Evolutionary conservation across 2,113 vertebrate genomes (phyloP), one percentile per base, ranked within the genome.

Genomic region (Rhagologus leucostigma): DNA sequence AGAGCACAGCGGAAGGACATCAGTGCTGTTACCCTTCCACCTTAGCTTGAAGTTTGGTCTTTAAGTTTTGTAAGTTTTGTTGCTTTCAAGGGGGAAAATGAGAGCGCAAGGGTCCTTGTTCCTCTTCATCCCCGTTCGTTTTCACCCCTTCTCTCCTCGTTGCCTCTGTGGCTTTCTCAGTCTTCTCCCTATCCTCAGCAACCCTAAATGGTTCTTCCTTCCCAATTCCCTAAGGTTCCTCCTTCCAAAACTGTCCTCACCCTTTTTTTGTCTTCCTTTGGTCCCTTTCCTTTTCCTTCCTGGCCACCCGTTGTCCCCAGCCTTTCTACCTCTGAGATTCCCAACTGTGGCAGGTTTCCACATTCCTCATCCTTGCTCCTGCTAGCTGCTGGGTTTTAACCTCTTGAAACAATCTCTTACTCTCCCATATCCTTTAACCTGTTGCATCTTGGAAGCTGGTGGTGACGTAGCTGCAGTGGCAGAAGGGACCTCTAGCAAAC

Each of bases 391-490:
- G 46, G 59, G 41, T 37, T 75, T 84, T 27, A 88, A 70, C 37
- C 23, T 95, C 39, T 82, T 70, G 50, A 44, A 78, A 21, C 46
- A 82, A 44, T 75, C 60, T 86, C 60, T 76, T 75, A 69, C n/a
- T 83, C 47, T n/a, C 18, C 89, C 57, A 60, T 46, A 73, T 35
- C 44, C 69, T 89, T 77, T 82, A 69, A 55, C 23, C 11, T 20
- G 1, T 84, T 80, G 50, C 69, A 88, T 88, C 87, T 86, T 84
- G 90, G 87, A 86, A 73, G 63, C 56, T 86, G 79, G 21, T 80
- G 78, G 67, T 68, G 87, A 53, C 60, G 75, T 47, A 90, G 52
- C 59, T 94, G 90, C 64, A 21, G 52, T 3, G 1, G 46, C 74
- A 75, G 80, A 57, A 87, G n/a, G 32, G 24, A 37, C 29, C 0